Evolutionary conservation across 2,888 invertebrate genomes (phyloP), one percentile per base, ranked within the genome.

Genomic region (Drosophila villosipedis): DNA sequence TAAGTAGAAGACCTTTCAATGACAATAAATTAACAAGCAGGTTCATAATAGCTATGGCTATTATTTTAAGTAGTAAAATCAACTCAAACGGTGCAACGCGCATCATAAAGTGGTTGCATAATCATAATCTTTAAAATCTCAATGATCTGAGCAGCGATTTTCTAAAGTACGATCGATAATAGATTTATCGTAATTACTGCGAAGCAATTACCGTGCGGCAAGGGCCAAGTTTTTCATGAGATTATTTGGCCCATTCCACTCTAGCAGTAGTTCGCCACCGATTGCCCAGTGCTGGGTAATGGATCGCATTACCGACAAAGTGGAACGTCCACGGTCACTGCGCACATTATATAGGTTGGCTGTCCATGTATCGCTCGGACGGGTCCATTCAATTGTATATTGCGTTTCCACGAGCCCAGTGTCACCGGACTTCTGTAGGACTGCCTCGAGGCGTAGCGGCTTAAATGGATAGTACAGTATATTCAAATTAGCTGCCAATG

Each of bases 251-350:
- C 83, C 76, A 22, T 82, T 89, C 93, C 93, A 93, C 78, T 93
- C 92, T 19, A 92, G 65, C 12, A 93, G 78, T 19, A 93, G 59
- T 59, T 93, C 93, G 3, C 85, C 80, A 0, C 93, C 93, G 49
- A 93, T 55, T 7, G 92, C 92, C 75, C 92, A 83, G 57, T 91
- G 90, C 39, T 83, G 71, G 14, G 89, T 88, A n/a, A 93, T 62
- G n/a, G 92, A 90, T 9, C 92, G 88, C 89, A 93, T 82, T 65
- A 89, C 83, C 9, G 93, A 93, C 28, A 93, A 39, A 3, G 93
- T 93, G 35, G 89, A 78, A 9, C 92, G 91, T 14, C 93, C 93
- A 31, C 76, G 90, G 4, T 90, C 82, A 37, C 72, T 83, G 53
- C 84, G 81, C 0, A 90, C 86, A 78, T 93, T 92, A 63, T 93